These are phyloP conservation scores for Cliona cf. orientalis DNA, from an alignment of 37 sponge, comb jelly and placozoan species.

Conservation along the genomic window DNA sequence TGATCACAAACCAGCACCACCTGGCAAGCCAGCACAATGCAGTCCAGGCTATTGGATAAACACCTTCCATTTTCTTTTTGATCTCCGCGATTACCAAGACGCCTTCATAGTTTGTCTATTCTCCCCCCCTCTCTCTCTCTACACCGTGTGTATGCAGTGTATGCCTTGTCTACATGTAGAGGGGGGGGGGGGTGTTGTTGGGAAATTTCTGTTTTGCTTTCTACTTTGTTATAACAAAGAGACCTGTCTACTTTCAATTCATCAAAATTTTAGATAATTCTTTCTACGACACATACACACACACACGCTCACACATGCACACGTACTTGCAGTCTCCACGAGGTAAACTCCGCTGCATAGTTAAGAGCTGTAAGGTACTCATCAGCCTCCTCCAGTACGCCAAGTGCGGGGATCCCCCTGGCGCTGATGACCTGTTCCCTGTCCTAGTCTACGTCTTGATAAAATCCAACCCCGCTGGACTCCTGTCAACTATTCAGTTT, in stretches of 20 bases:
- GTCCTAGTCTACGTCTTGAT: constrained; percentile 87
- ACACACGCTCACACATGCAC: not conserved
- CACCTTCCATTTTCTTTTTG: no score
- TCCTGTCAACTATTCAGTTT: constrained; percentile 87
- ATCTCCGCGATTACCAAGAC: no score
- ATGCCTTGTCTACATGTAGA: not conserved
- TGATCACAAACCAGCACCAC: no score
- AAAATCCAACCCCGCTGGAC: constrained; percentile 87
- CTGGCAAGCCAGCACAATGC: no score
- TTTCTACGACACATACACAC: no score
- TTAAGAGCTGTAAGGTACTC: constrained; percentile 72
- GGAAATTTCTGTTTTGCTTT: not conserved
- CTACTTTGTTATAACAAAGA: not conserved
- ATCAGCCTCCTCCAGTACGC: constrained; percentile 76
- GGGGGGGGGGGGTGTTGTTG: not conserved
- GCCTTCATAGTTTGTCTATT: no score
- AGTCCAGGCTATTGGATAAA: no score
- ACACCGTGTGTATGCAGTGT: not conserved
- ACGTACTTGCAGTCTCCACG: constrained; percentile 66
- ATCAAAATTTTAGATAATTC: no score
- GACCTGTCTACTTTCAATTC: not conserved
- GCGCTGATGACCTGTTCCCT: constrained; percentile 93
- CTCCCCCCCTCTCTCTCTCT: not conserved
- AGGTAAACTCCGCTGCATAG: constrained; percentile 81
- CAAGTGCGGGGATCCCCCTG: constrained; percentile 68